Base-by-base conservation (phyloP, 2,888 invertebrate species). In the Fragum fragum region DNA sequence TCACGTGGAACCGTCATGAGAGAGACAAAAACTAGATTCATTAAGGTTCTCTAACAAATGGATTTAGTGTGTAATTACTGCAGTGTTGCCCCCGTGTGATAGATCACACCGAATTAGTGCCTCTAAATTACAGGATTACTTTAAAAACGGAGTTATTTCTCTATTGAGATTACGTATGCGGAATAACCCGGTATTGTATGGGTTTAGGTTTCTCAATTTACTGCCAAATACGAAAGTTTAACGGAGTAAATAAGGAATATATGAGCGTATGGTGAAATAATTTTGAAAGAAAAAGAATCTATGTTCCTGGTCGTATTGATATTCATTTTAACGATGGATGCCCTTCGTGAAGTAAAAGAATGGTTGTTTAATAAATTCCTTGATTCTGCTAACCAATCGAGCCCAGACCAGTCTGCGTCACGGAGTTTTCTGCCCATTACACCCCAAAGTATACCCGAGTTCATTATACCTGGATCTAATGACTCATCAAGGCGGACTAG, bases 371-470 rank as follows among this genome's bases (percentile, higher is more conserved):
- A 87, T 57, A 92, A 93, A 76, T 91, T 91, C 55, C 87, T 88
- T n/a, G 36, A 69, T 7, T 63, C 79, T 32, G 18, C 80, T 42
- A 16, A 76, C 61, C 42, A 84, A 69, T 61, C 73, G 26, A 26
- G 23, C 1, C 55, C 7, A 14, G 63, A 72, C 29, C 76, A 72
- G 16, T 68, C 76, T 6, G 36, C 63, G 47, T 61, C 57, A n/a
- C 63, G 69, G 18, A 36, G 74, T 1, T 78, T 81, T 28, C 76
- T 87, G 14, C 87, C 89, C 18, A 70, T 92, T 16, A 93, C 92
- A 3, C 93, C 93, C 0, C 83, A 89, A 28, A 90, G 81, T 42
- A 92, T 92, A 66, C 93, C 93, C 2, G 91, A 92, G 59, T 93
- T 93, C 80, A 89, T 92, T 16, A 93, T 93, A 66, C 93, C 93